These are phyloP conservation scores for Episyrphus balteatus DNA, from an alignment of 1,140 invertebrate species.

Conservation along the genomic window DNA sequence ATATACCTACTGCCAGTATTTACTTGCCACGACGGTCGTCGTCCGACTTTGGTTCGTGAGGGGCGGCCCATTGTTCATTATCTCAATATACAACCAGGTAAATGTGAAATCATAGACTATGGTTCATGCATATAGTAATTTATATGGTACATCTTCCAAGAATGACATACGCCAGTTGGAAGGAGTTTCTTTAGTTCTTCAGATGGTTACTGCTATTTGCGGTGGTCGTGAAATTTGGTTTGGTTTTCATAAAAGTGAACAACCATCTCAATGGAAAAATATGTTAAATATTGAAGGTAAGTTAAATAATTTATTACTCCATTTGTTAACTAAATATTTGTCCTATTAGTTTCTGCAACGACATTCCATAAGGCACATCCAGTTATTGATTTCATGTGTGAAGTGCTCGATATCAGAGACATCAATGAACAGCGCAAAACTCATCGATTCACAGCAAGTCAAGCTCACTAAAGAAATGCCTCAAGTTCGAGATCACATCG, in stretches of 20 bases:
- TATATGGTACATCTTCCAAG: constrained; percentile 99
- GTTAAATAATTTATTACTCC: background rate
- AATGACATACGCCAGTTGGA: constrained; percentile 98
- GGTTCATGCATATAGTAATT: constrained; percentile 95
- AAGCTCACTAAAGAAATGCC: constrained; percentile 99
- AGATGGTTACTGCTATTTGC: constrained; percentile 96
- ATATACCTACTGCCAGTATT: constrained; percentile 66
- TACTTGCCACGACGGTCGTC: constrained; percentile 69
- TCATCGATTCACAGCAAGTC: constrained; percentile 97
- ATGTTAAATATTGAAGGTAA: constrained; percentile 99
- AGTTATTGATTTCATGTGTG: constrained; percentile 99
- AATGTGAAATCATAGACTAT: constrained; percentile 99
- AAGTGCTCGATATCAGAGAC: constrained; percentile 96
- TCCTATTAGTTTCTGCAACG: constrained; percentile 87
- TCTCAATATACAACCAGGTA: constrained; percentile 97
- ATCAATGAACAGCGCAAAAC: constrained; percentile 85
- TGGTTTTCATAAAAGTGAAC: constrained; percentile 98
- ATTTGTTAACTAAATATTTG: constrained; percentile 7
- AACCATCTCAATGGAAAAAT: constrained; percentile 99
- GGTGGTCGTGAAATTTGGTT: constrained; percentile 99
- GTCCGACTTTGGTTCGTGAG: constrained; percentile 88
- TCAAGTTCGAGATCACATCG: constrained; percentile 98
- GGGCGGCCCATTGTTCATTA: constrained; percentile 94
- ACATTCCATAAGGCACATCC: constrained; percentile 99
- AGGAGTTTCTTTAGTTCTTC: constrained; percentile 98